These are phyloP conservation scores for Gastrophysa polygoni DNA, from an alignment of 2,888 invertebrate species.

Conservation along the genomic window DNA sequence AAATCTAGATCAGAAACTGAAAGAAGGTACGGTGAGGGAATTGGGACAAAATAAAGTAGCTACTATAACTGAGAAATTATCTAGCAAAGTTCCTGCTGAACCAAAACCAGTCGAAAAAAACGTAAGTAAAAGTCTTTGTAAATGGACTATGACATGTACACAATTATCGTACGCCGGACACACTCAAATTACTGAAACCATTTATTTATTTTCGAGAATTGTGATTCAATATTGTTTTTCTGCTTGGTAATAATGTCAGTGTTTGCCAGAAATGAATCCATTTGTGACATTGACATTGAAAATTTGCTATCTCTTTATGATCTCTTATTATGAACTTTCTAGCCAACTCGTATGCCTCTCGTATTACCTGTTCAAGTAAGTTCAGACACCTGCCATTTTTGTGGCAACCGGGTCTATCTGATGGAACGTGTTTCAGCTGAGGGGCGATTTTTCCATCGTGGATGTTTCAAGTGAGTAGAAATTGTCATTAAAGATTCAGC, in stretches of 20 bases:
- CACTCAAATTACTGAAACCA: too few species aligned
- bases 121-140: conserved; percentile 57
- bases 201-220: too few species aligned
- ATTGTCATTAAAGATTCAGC: not conserved
- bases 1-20: conserved; percentile 73
- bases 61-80: conserved; percentile 81
- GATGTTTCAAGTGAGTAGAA: conserved; percentile 78
- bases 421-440: conserved; percentile 91
- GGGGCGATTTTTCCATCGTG: conserved; percentile 89
- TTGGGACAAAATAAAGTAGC: conserved; percentile 80
- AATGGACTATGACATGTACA: not conserved
- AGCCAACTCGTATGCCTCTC: conserved; percentile 65
- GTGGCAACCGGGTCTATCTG: conserved; percentile 89
- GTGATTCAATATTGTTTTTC: not conserved
- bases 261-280: not conserved
- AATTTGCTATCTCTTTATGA: too few species aligned
- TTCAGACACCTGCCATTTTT: conserved; percentile 84
- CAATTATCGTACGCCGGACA: too few species aligned
- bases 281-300: not conserved
- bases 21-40: conserved; percentile 77
- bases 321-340: conserved; percentile 40
- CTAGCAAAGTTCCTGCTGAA: conserved; percentile 55
- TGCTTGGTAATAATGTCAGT: not conserved
- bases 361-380: conserved; percentile 69
- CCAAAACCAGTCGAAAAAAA: conserved; percentile 57